phyloP scores from a whole-genome alignment of 2,113 vertebrate genomes.

The Lepus europaeus region DNA sequence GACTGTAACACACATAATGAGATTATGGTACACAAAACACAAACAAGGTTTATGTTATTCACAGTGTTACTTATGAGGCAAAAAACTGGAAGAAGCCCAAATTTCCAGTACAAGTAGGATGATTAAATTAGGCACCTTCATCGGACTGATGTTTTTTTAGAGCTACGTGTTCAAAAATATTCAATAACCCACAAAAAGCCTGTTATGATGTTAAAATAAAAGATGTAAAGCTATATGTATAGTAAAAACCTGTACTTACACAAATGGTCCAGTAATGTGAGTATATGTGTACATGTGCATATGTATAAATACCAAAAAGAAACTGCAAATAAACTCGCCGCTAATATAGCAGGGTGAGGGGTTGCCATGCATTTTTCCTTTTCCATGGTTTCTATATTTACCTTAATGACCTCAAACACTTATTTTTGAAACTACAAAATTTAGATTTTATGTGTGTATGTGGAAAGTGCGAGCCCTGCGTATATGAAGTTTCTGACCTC shows the following conservation, averaged over 20 bases:
- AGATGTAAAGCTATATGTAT: conserved; percentile 19
- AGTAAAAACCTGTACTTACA: conserved; percentile 57
- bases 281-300: accelerated
- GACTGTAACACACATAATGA: too few species aligned
- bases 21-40: too few species aligned
- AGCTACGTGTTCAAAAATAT: conserved; percentile 57
- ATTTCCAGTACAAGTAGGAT: conserved; percentile 43
- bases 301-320: conserved; percentile 2
- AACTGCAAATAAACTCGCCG: neutral
- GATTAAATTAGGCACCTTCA: conserved; percentile 44
- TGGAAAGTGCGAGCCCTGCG: neutral
- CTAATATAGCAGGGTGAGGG: neutral
- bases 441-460: neutral
- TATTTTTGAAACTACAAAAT: conserved; percentile 19
- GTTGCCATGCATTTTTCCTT: neutral
- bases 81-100: conserved; percentile 39
- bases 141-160: conserved; percentile 28
- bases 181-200: conserved; percentile 61
- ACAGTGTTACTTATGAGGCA: conserved; percentile 5
- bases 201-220: neutral
- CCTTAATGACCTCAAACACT: neutral
- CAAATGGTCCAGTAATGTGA: neutral
- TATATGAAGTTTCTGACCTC: neutral
- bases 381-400: neutral
- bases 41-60: conserved; percentile 27